phyloP scores from a whole-genome alignment of 64 coral and sea anemone genomes.

The Pachyseris speciosa region DNA sequence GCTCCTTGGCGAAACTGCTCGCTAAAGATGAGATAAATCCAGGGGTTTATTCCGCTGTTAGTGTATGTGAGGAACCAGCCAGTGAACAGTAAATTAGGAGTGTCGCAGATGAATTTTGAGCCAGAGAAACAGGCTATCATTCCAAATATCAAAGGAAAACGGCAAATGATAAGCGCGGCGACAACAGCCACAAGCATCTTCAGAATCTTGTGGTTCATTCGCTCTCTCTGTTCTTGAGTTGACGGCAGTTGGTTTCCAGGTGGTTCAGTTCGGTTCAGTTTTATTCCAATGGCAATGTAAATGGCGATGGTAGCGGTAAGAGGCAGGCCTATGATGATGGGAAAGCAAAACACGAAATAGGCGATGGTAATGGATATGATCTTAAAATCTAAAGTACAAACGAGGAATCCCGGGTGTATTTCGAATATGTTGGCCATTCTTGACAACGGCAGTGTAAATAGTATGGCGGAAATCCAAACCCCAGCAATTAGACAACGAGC shows the following conservation, averaged over 20 bases:
- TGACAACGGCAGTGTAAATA: constrained; percentile 1
- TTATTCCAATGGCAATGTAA: constrained; percentile 50
- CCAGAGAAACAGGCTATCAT: background rate
- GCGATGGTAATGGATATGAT: background rate
- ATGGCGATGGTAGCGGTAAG: background rate
- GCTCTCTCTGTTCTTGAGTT: background rate
- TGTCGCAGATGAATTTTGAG: background rate
- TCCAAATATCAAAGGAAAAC: constrained; percentile 10
- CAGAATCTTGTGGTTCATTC: constrained; percentile 12
- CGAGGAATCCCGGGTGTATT: background rate
- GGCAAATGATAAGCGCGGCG: constrained; percentile 10
- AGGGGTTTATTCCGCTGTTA: constrained; percentile 30
- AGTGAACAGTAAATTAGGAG: background rate
- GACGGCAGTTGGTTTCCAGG: constrained; percentile 37
- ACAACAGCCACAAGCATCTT: constrained; percentile 40
- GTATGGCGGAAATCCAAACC: constrained; percentile 17
- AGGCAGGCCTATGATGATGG: constrained; percentile 13
- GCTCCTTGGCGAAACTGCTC: constrained; percentile 20
- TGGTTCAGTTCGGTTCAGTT: constrained; percentile 15
- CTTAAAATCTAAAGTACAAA: background rate
- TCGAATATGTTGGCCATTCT: background rate
- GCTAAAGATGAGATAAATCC: constrained; percentile 46
- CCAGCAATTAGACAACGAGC: background rate
- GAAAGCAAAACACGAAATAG: background rate
- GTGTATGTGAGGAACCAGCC: constrained; percentile 3